Evolutionary conservation across 2,888 invertebrate genomes (phyloP), one percentile per base, ranked within the genome.

Genomic region (Drosophila limbata): DNA sequence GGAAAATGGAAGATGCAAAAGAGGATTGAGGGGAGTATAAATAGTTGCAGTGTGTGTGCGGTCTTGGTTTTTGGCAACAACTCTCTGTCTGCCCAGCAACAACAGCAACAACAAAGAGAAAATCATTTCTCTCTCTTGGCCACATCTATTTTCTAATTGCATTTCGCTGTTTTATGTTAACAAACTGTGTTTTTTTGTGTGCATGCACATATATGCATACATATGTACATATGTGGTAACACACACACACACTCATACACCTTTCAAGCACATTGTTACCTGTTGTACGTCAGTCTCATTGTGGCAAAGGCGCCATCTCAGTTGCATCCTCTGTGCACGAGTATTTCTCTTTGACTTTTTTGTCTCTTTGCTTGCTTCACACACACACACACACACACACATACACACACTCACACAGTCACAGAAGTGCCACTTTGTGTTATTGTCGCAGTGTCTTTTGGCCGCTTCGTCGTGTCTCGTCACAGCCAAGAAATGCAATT

Each of bases 111-210:
- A 39, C 57, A 59, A 60, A 15, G 15, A 9, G n/a, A 13, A 50
- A 17, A 70, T 71, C 73, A 51, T 61, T 47, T 55, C 51, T 50
- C 52, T 57, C 51, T 50, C 19, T 71, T 74, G 65, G 79, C 84
- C 87, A 74, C 84, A 87, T 87, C 76, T 82, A 84, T 84, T 87
- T 78, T 84, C 80, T 85, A 85, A 85, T 85, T 85, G 84, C 87
- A 82, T 85, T 85, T 85, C 71, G 78, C 74, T 82, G 84, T 84
- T 80, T 62, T 63, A 51, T 25, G 8, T 35, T 9, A n/a, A 13
- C 11, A n/a, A 35, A 35, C 35, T 35, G 31, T 31, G 1, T 21
- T 33, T 61, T 35, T 25, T 19, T 28, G 52, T 31, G 45, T 35
- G 48, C n/a, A 25, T 51, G 13, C 37, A 35, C 67, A 56, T 69